A percentile compares a stretch with the other conserved stretches of the same genome.
Conservation (phyloP, 2,113 vertebrate species). For the Arvicanthis niloticus region DNA sequence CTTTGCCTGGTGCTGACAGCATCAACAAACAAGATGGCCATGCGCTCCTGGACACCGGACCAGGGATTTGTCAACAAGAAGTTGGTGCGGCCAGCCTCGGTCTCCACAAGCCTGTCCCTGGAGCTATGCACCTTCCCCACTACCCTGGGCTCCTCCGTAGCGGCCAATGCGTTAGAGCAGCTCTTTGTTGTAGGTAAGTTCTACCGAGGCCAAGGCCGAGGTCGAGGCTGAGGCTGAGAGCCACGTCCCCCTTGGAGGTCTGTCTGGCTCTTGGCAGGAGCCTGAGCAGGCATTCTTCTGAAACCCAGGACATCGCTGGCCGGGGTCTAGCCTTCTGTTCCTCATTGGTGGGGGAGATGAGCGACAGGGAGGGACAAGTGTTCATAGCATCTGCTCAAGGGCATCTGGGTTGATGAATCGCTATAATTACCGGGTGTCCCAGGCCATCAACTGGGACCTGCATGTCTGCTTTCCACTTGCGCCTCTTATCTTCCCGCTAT, state of each 20-base stretch:
- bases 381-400: background rate
- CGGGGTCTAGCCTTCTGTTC: background rate
- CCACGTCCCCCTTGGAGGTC: background rate
- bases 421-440: background rate
- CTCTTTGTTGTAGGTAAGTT: conserved; percentile 86
- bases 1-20: accelerated
- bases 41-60: background rate
- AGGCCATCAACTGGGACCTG: no score
- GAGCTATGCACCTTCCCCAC: background rate
- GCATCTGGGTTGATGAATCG: background rate
- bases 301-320: background rate
- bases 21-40: conserved; percentile 1
- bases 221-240: background rate
- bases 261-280: background rate
- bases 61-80: background rate
- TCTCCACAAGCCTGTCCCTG: conserved; percentile 64
- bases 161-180: conserved; percentile 79
- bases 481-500: background rate
- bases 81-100: accelerated
- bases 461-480: background rate
- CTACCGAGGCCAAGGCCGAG: accelerated
- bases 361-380: background rate
- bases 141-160: conserved; percentile 78
- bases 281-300: no score
- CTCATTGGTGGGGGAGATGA: background rate